Evolutionary conservation across 1,140 invertebrate species (phyloP).

Genomic region (Zaprionus vittiger): DNA sequence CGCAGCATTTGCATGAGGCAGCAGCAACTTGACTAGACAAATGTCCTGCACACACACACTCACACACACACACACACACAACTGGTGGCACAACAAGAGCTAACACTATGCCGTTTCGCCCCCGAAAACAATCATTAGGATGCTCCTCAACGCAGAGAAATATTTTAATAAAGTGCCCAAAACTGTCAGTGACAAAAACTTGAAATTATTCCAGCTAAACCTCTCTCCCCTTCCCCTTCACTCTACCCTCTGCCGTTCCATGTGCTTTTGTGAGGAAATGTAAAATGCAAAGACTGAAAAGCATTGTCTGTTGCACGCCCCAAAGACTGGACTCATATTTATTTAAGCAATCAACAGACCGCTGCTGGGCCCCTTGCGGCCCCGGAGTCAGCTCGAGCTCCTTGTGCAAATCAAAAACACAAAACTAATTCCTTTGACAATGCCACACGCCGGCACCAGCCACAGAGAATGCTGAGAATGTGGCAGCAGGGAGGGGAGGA

Average conservation of each 20-base stretch:
- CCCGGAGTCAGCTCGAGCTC: slow-evolving; percentile 48
- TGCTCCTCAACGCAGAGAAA: slow-evolving; percentile 59
- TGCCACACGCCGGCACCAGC: slow-evolving; percentile 65
- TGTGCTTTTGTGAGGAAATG: slow-evolving; percentile 39
- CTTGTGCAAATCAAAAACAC: slow-evolving; percentile 80
- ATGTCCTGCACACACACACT: neutral
- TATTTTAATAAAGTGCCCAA: slow-evolving; percentile 80
- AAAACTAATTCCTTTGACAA: slow-evolving; percentile 83
- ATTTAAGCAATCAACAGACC: slow-evolving; percentile 80
- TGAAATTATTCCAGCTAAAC: slow-evolving; percentile 52
- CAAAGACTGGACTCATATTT: slow-evolving; percentile 73
- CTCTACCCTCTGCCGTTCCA: neutral
- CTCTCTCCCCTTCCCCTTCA: neutral
- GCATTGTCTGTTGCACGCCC: slow-evolving; percentile 74
- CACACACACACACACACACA: neutral
- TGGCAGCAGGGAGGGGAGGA: neutral
- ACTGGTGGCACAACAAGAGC: slow-evolving; percentile 2
- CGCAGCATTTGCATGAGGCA: neutral
- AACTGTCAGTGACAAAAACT: slow-evolving; percentile 76
- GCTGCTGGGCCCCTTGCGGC: slow-evolving; percentile 55
- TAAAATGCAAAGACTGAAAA: slow-evolving; percentile 66
- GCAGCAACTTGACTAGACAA: neutral
- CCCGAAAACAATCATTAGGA: slow-evolving; percentile 64
- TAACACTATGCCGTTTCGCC: neutral
- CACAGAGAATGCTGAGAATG: slow-evolving; percentile 16